Percentiles rank a stretch among this genome's conserved stretches.
Conservation (phyloP, 2,888 invertebrate species). For the Oscheius sp. region DNA sequence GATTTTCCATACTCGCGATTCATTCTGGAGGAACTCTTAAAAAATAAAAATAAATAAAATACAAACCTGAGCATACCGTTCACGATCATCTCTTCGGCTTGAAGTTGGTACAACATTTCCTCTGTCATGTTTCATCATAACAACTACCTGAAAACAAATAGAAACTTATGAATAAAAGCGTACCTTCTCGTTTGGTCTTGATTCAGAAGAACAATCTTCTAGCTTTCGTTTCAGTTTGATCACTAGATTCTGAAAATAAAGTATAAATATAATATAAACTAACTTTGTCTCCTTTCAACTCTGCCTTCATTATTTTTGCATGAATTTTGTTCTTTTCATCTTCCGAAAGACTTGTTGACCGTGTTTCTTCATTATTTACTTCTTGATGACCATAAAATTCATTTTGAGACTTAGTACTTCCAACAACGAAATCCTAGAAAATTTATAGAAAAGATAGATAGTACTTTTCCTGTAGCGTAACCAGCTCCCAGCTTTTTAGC, state of each 20-base stretch:
- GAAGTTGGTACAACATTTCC: constrained; percentile 55
- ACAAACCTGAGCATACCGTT: constrained; percentile 41
- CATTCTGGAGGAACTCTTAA: constrained; percentile 54
- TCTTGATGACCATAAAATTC: constrained; percentile 54
- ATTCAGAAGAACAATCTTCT: constrained; percentile 77
- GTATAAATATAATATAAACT: constrained; percentile 20
- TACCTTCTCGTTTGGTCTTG: constrained; percentile 33
- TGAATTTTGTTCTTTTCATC: constrained; percentile 86
- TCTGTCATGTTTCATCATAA: constrained; percentile 49
- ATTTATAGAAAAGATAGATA: constrained; percentile 31
- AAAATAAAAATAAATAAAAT: neutral
- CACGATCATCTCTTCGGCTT: constrained; percentile 39
- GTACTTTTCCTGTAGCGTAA: constrained; percentile 44
- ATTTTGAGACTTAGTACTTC: constrained; percentile 46
- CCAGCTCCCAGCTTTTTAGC: constrained; percentile 51
- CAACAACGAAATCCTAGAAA: constrained; percentile 47
- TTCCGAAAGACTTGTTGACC: constrained; percentile 36
- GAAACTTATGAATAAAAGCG: neutral
- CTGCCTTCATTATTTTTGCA: constrained; percentile 90
- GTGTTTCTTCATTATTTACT: neutral
- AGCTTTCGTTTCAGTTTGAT: constrained; percentile 81
- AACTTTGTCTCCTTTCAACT: constrained; percentile 85
- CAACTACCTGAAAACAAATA: constrained; percentile 36
- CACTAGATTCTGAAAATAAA: constrained; percentile 75
- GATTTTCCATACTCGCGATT: constrained; percentile 55